Conservation (phyloP, 2,797 vertebrate genomes). For the Phataginus tricuspis region DNA sequence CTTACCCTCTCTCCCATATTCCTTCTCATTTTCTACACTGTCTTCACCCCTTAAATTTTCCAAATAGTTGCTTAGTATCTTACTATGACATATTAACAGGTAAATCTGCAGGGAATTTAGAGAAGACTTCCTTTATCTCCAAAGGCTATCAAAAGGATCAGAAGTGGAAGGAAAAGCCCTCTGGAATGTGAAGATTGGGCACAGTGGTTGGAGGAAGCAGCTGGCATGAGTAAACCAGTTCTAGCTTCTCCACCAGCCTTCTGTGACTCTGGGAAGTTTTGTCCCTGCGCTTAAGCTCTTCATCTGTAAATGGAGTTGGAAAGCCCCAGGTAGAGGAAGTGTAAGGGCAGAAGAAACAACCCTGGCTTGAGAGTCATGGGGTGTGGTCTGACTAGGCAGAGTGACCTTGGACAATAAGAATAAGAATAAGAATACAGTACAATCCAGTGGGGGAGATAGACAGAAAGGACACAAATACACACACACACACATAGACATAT, state of each 20-base stretch:
- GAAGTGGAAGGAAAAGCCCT: neutral
- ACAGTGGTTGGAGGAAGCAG: neutral
- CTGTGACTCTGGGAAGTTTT: neutral
- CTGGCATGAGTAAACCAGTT: neutral
- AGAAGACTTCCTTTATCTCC: neutral
- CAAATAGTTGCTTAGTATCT: neutral
- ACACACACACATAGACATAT: neutral
- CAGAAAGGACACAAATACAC: neutral
- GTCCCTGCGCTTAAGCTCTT: neutral
- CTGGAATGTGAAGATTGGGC: neutral
- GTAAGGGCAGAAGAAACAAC: neutral
- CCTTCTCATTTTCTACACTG: neutral
- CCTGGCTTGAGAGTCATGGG: neutral
- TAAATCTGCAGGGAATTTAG: neutral
- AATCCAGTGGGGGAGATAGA: neutral
- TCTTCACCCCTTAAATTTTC: neutral
- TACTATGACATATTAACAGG: neutral
- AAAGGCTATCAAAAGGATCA: neutral
- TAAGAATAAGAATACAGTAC: neutral
- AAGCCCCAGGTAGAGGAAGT: neutral
- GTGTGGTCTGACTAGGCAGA: neutral
- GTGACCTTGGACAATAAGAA: neutral
- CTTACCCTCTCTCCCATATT: neutral
- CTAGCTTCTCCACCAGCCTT: neutral
- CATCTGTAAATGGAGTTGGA: neutral